Percentiles rank a stretch among this genome's conserved stretches.
These are phyloP conservation scores for Sarotherodon lohbergeri DNA, from an alignment of 2,113 vertebrate genomes.

Conservation along the genomic window DNA sequence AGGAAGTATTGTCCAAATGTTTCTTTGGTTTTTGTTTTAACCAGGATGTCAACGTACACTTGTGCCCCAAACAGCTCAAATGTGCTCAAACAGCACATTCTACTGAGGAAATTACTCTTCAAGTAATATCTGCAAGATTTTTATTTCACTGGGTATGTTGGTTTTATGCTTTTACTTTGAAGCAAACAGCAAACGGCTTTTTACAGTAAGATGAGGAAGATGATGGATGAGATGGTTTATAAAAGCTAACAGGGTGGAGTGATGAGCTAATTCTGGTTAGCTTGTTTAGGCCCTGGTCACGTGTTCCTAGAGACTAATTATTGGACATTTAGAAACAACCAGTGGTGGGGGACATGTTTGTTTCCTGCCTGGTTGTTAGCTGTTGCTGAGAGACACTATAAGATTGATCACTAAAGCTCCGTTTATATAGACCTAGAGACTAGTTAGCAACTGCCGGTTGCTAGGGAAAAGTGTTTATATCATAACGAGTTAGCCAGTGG, in stretches of 20 bases:
- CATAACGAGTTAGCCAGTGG: neutral
- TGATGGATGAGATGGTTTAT: neutral
- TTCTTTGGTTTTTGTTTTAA: neutral
- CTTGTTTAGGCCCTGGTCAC: neutral
- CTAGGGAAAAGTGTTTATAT: neutral
- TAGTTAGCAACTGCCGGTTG: neutral
- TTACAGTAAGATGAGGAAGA: neutral
- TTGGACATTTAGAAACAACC: neutral
- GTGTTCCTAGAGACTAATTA: neutral
- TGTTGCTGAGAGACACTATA: neutral
- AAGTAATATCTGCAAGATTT: neutral
- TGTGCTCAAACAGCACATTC: neutral
- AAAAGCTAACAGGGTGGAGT: neutral
- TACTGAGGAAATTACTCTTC: neutral
- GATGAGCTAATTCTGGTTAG: neutral
- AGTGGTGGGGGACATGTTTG: neutral
- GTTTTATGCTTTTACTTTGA: neutral
- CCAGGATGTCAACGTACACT: neutral
- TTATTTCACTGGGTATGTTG: neutral
- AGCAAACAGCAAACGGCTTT: neutral
- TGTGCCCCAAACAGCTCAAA: neutral
- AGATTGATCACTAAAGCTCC: neutral
- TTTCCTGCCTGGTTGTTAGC: neutral
- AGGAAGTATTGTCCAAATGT: neutral
- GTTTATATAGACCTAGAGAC: neutral